Base-by-base conservation (phyloP, 1,140 invertebrate genomes). In the Caenorhabditis remanei region DNA sequence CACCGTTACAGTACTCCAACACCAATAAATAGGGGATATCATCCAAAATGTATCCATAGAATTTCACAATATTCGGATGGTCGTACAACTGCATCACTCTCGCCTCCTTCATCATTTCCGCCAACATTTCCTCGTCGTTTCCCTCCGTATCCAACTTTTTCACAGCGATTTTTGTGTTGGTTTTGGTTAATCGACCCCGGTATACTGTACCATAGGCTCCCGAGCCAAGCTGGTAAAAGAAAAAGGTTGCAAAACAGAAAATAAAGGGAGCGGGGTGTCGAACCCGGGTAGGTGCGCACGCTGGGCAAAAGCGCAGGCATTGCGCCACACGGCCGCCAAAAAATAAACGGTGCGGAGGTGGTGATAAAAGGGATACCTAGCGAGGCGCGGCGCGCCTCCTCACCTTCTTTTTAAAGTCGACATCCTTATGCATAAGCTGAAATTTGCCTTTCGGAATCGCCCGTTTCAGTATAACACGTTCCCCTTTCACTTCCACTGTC, bases 91-190 rank as follows among this genome's bases (percentile, higher is more conserved):
- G 90, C 90, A 90, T 90, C 5, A 90, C 90, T 32, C 90, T 87
- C 5, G 90, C 90, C 58, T 90, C 90, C 43, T 90, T 90, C 87
- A 91, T 91, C 90, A 90, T 90, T 32, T 90, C 90, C n/a, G 82
- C 67, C 6, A 90, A 88, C 13, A 58, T 84, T 50, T 90, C 88
- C n/a, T 89, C 61, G 90, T 90, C 32, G 67, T 84, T 46, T 88
- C 87, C 67, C 85, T 91, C 90, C 32, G 90, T 89, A 61, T 89
- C 90, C 41, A 90, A 82, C 19, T 89, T 86, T 63, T 90, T 90
- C 43, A 90, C 87, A 14, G 90, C 90, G n/a, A 90, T 84, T 63
- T 87, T 86, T n/a, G 46, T 46, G 24, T 83, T 50, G 41, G 75
- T 63, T 55, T 89, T 90, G 16, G 56, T 41, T 13, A 90, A 83